A percentile compares a stretch with the other conserved stretches of the same genome.
These are phyloP conservation scores for Eidolon dupreanum DNA, from an alignment of 2,797 vertebrate species.

Conservation along the genomic window DNA sequence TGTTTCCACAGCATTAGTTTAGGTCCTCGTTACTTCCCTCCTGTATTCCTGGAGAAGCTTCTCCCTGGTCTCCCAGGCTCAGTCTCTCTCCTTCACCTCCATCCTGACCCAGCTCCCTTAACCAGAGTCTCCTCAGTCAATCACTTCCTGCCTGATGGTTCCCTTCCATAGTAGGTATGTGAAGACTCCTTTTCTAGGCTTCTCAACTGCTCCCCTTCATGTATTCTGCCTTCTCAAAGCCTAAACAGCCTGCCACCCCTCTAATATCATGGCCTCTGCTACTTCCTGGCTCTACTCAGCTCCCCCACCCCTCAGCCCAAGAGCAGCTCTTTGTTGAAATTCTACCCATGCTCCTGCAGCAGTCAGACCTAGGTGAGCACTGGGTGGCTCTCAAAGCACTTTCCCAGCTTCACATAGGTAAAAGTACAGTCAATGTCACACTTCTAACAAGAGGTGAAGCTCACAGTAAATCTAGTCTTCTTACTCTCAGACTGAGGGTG, in stretches of 20 bases:
- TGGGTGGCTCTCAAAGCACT: neutral
- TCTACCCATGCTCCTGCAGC: neutral
- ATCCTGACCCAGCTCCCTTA: accelerated
- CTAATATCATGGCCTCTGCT: neutral
- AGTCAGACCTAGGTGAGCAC: neutral
- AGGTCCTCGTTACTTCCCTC: neutral
- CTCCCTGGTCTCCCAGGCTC: neutral
- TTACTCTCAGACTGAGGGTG: neutral
- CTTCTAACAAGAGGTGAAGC: neutral
- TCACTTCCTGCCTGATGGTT: neutral
- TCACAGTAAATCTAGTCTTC: neutral
- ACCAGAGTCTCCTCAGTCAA: neutral
- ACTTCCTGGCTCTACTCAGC: neutral
- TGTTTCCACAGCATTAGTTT: neutral
- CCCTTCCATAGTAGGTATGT: neutral
- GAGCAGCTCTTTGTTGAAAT: neutral
- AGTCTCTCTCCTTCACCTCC: neutral
- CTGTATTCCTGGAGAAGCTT: neutral
- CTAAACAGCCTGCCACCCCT: neutral
- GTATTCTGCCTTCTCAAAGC: neutral
- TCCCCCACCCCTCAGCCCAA: neutral
- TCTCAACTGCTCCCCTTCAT: neutral
- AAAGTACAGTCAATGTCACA: neutral
- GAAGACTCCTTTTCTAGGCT: neutral
- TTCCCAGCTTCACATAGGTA: neutral